Base-by-base conservation (phyloP, 2,888 invertebrate species). In the Poecilobothrus nobilitatus region DNA sequence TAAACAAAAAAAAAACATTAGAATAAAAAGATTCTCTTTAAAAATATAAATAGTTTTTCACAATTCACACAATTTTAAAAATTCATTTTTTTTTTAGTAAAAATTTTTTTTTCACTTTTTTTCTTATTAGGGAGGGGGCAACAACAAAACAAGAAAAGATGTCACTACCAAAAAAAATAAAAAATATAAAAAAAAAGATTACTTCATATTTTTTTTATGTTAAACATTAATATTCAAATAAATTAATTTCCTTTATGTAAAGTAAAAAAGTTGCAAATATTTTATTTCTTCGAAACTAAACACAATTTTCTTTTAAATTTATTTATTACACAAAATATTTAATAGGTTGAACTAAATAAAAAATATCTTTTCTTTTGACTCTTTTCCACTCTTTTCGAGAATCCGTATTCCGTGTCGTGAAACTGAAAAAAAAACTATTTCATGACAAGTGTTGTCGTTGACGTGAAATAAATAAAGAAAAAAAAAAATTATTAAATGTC, bases 51-150 rank as follows among this genome's bases (percentile, higher is more conserved):
- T 41, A 6, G 9, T 41, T 41, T 12, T 41, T 41, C 41, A 15
- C 41, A 41, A 6, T 41, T 41, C 41, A 15, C 41, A 41, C 41
- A 41, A 27, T 41, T 41, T n/a, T n/a, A n/a, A n/a, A 41, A 41
- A 41, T 41, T 41, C 15, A 12, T 8, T 41, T 41, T 41, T 41
- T 37, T 41, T 41, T 53, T 12, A 53, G 18, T 53, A 18, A 53
- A 53, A 53, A 53, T 3, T 18, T 53, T 53, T 53, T 53, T 53
- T 53, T 53, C 53, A 53, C 15, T 53, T 27, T 27, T 27, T 53
- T 53, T 53, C 53, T 53, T 53, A 53, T 53, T 53, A 53, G 53
- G 53, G 53, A 53, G 53, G 53, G 53, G 53, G 53, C 53, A 53
- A 53, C 53, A 53, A 18, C 53, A 53, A 53, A 53, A 53, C 53